phyloP scores from a whole-genome alignment of 2,113 vertebrate genomes.

The Merops nubicus region DNA sequence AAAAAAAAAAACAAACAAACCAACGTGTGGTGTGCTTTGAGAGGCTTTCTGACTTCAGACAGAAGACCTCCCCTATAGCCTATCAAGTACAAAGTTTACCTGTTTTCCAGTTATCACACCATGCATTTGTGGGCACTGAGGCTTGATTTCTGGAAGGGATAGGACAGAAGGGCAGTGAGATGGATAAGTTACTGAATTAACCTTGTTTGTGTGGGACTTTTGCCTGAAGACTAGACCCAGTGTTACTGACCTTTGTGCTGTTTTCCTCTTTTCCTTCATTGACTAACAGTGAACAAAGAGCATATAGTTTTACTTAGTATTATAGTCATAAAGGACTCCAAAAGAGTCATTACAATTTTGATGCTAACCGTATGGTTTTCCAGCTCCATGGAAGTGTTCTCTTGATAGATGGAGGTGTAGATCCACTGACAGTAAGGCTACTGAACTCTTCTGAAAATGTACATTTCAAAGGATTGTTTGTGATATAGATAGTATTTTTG shows the following conservation, averaged over 20 bases:
- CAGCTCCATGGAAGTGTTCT: neutral
- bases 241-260: neutral
- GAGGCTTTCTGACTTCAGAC: neutral
- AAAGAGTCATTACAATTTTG: neutral
- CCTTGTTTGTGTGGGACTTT: neutral
- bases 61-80: neutral
- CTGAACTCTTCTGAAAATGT: neutral
- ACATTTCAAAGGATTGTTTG: neutral
- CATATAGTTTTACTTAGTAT: neutral
- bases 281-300: neutral
- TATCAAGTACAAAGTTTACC: neutral
- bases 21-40: neutral
- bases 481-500: neutral
- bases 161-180: neutral
- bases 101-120: neutral
- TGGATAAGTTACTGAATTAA: neutral
- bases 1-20: neutral
- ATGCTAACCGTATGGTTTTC: neutral
- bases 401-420: neutral
- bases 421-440: neutral
- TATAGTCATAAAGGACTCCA: neutral
- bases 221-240: neutral
- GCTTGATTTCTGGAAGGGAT: neutral
- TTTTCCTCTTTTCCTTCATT: neutral
- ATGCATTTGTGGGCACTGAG: neutral